Evolutionary conservation across 2,113 vertebrate genomes (phyloP), one percentile per base, ranked within the genome.

Genomic region (Myotis davidii): DNA sequence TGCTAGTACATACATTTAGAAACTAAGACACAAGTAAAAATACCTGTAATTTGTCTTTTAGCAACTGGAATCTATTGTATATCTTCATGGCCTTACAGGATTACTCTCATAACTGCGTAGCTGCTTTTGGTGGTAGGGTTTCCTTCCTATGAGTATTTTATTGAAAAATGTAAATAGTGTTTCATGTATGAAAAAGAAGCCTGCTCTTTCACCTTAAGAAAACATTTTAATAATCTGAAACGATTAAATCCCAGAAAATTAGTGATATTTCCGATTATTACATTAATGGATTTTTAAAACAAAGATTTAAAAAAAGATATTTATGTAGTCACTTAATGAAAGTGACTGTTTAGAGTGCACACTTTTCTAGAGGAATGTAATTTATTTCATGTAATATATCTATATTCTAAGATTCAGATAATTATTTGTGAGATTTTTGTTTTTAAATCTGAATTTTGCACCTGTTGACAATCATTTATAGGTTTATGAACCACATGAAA

Each of bases 401-500:
- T 37, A 11, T 92, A 93, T 95, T 92, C 50, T 70, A 76, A 88
- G 69, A 39, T 86, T 34, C 74, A 72, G 9, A 0, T 95, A 27
- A n/a, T 94, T 91, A 9, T 10, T 64, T 81, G 23, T 91, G 20
- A 74, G 29, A 3, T 82, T 23, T 95, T 84, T 77, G 48, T 94
- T 89, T 61, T 91, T 95, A 88, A 98, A 96, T 96, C 93, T 59
- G 39, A 50, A 20, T 1, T 52, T 94, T 97, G 50, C 94, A 94
- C 88, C 94, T 97, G 90, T 97, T 97, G 14, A 25, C 82, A 95
- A 1, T 98, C 56, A 82, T 67, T 95, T 92, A 12, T 98, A 99
- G 99, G 98, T 99, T 99, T 97, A 99, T 99, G 99, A 99, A 99
- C 98, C 99, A 99, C 97, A 99, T 99, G 99, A 99, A 99, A 86